Evolutionary conservation across 2,113 vertebrate species (phyloP).

Genomic region (Ammospiza caudacuta): DNA sequence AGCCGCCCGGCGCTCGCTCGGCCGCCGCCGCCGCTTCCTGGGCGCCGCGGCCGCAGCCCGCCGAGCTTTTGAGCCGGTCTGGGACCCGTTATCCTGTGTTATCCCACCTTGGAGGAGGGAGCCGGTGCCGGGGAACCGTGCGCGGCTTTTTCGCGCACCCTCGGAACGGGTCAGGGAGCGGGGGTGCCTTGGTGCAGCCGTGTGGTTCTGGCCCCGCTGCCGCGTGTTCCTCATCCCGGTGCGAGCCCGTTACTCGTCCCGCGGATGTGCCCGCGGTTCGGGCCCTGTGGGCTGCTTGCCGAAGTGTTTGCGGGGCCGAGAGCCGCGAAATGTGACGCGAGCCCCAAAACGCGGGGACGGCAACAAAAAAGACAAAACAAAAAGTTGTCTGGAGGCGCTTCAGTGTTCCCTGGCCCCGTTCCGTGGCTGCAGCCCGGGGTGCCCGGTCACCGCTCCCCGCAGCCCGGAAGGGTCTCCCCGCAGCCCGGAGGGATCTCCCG

Average conservation of each 20-base stretch:
- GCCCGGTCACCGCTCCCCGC: neutral
- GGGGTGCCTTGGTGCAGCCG: rapidly evolving
- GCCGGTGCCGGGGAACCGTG: rapidly evolving
- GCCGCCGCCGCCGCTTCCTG: neutral
- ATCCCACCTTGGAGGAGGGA: rapidly evolving
- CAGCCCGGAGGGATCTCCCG: neutral
- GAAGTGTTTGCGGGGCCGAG: neutral
- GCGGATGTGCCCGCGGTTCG: neutral
- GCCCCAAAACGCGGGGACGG: neutral
- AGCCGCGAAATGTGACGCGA: neutral
- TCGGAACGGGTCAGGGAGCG: rapidly evolving
- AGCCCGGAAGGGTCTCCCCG: neutral
- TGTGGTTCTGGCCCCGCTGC: no score
- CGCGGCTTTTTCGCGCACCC: rapidly evolving
- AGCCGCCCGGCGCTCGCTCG: neutral
- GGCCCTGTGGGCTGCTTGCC: neutral
- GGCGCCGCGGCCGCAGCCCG: neutral
- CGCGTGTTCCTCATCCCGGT: rapidly evolving
- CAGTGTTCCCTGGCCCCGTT: rapidly evolving
- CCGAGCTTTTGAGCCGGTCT: neutral
- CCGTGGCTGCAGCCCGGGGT: neutral
- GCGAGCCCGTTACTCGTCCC: neutral
- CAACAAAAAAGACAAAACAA: no score
- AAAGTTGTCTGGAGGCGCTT: neutral
- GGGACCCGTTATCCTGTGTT: neutral